These are phyloP conservation scores for Syritta pipiens DNA, from an alignment of 2,888 invertebrate genomes.

Conservation along the genomic window DNA sequence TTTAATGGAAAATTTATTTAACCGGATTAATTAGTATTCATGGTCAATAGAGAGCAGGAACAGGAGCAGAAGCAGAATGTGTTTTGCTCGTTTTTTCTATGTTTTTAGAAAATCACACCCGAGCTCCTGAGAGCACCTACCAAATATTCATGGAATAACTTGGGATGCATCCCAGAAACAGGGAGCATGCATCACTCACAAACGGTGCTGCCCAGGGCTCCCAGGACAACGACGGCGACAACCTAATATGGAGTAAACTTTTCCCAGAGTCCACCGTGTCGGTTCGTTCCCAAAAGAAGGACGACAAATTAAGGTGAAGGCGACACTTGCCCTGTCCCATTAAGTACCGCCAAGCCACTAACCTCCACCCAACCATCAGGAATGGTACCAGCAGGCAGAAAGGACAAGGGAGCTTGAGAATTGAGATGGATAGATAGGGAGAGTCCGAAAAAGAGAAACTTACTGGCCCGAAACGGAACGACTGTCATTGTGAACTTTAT, in stretches of 20 bases:
- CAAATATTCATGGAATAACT: slow-evolving; percentile 60
- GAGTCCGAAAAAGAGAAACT: slow-evolving; percentile 41
- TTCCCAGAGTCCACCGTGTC: slow-evolving; percentile 17
- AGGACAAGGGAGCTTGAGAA: slow-evolving; percentile 18
- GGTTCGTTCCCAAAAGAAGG: slow-evolving; percentile 26
- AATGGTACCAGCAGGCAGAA: neutral
- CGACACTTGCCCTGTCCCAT: slow-evolving; percentile 40
- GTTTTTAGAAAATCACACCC: slow-evolving; percentile 25
- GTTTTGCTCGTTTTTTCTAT: neutral
- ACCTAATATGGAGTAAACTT: slow-evolving; percentile 20
- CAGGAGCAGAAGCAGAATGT: slow-evolving; percentile 9
- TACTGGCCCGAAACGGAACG: slow-evolving; percentile 50
- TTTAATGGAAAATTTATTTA: slow-evolving; percentile 70
- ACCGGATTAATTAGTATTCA: slow-evolving; percentile 71
- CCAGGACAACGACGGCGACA: slow-evolving; percentile 10
- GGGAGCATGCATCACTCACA: slow-evolving; percentile 31
- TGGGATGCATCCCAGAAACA: slow-evolving; percentile 38
- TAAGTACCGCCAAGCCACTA: neutral
- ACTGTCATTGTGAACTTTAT: slow-evolving; percentile 62
- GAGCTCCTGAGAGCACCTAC: slow-evolving; percentile 25
- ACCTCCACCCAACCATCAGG: neutral
- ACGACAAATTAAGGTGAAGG: slow-evolving; percentile 60
- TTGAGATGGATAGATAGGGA: slow-evolving; percentile 55
- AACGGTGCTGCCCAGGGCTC: neutral
- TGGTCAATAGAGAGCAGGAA: slow-evolving; percentile 71